A percentile compares a stretch with the other conserved stretches of the same genome.
Evolutionary conservation across 2,113 vertebrate genomes (phyloP).

Genomic region (Trinectes maculatus): DNA sequence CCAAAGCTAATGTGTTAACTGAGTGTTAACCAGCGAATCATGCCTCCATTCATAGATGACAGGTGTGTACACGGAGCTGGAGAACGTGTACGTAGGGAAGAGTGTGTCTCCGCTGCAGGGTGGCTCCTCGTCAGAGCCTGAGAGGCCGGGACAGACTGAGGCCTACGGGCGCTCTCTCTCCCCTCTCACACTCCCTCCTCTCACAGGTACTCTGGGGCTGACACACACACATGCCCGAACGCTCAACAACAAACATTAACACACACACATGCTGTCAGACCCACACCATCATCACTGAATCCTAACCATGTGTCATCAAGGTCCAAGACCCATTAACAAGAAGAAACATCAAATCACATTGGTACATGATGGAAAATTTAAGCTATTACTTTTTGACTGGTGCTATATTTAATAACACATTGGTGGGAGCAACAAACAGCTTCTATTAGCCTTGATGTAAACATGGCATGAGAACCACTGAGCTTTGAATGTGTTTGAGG

Average conservation of each 20-base stretch:
- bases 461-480: constrained; percentile 21
- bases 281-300: constrained; percentile 32
- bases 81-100: constrained; percentile 88
- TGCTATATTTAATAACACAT: too few species aligned
- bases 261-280: constrained; percentile 28
- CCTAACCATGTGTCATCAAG: constrained; percentile 1
- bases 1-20: constrained; percentile 43
- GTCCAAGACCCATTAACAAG: background rate
- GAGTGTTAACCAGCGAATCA: constrained; percentile 66
- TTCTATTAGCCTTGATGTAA: constrained; percentile 10
- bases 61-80: constrained; percentile 93
- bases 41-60: constrained; percentile 89
- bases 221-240: constrained; percentile 20
- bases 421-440: background rate
- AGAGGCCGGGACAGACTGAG: constrained; percentile 77
- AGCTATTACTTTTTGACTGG: too few species aligned
- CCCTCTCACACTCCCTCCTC: constrained; percentile 79
- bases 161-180: constrained; percentile 82
- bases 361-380: constrained; percentile 29
- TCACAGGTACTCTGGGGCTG: constrained; percentile 76
- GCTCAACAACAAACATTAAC: background rate
- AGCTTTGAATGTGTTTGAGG: constrained; percentile 24
- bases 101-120: constrained; percentile 72
- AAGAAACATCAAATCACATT: background rate
- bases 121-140: constrained; percentile 81